These are phyloP conservation scores for Tubiluchus corallicola DNA, from an alignment of 2,888 invertebrate genomes.

Conservation along the genomic window DNA sequence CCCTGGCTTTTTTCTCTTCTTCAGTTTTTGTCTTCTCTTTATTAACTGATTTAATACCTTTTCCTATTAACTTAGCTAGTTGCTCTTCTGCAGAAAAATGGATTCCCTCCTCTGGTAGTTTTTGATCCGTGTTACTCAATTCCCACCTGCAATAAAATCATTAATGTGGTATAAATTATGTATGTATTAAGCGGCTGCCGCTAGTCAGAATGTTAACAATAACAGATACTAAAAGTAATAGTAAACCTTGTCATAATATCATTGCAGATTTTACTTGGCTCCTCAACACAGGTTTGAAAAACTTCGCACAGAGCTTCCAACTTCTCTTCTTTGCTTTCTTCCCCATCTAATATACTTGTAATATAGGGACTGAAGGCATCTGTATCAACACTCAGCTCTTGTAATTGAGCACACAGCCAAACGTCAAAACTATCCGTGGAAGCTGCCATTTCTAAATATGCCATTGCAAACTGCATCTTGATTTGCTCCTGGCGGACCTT, in stretches of 20 bases:
- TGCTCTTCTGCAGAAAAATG: background rate
- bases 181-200: too few relatives aligned
- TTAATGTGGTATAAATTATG: too few relatives aligned
- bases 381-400: background rate
- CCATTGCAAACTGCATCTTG: too few relatives aligned
- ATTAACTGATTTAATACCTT: background rate
- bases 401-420: background rate
- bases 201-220: too few relatives aligned
- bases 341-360: background rate
- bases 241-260: background rate
- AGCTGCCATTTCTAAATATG: conserved; percentile 3
- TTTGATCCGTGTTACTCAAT: too few relatives aligned
- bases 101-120: too few relatives aligned
- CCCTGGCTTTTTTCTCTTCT: background rate
- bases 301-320: background rate
- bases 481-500: too few relatives aligned
- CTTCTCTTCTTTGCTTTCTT: background rate
- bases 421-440: background rate
- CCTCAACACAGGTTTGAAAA: background rate
- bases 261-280: background rate
- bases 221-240: too few relatives aligned
- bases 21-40: background rate
- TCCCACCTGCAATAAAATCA: too few relatives aligned
- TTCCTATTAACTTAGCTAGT: background rate
- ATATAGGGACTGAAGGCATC: background rate